Evolutionary conservation across 2,113 vertebrate species (phyloP), one percentile per base, ranked within the genome.

Genomic region (Enhydra lutris): DNA sequence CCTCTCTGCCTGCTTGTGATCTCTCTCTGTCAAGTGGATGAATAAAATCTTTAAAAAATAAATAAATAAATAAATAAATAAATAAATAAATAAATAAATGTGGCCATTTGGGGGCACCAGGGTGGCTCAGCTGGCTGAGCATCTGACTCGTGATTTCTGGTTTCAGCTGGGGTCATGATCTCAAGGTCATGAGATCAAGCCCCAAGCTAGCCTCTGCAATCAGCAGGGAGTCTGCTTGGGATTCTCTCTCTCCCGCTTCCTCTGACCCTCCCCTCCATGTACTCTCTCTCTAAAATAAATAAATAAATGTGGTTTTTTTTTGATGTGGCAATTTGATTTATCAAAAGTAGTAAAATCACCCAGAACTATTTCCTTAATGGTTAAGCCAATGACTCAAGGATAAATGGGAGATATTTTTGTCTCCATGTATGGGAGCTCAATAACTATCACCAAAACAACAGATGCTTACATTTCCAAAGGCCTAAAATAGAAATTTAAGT

Each of bases 351-450:
- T 91, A 18, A 91, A 93, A 96, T 73, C 63, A 88, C 39, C 29
- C 29, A 1, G 31, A 94, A 92, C 0, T 24, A 82, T 23, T 96
- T 86, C 87, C 80, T 71, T 69, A 69, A n/a, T 69, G 81, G 29
- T 93, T 55, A 82, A 45, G 57, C 76, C 31, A 52, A 81, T 83
- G 26, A 90, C 67, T 91, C 59, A 93, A 93, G 55, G 45, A 59
- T 71, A 93, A 74, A 4, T 93, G 61, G 69, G 15, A 87, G 45
- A 50, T 74, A 94, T 94, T 97, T 97, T 63, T 94, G 73, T 93
- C 59, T 59, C 21, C 34, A 42, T 78, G 47, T 84, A 89, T 65
- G 26, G 31, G 55, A 94, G 47, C 12, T 86, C 34, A 90, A 71
- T 42, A 91, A 83, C 24, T 52, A 87, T 42, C 42, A 63, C 15